Conservation (phyloP, 2,888 invertebrate genomes). For the Drosophila helvetica region DNA sequence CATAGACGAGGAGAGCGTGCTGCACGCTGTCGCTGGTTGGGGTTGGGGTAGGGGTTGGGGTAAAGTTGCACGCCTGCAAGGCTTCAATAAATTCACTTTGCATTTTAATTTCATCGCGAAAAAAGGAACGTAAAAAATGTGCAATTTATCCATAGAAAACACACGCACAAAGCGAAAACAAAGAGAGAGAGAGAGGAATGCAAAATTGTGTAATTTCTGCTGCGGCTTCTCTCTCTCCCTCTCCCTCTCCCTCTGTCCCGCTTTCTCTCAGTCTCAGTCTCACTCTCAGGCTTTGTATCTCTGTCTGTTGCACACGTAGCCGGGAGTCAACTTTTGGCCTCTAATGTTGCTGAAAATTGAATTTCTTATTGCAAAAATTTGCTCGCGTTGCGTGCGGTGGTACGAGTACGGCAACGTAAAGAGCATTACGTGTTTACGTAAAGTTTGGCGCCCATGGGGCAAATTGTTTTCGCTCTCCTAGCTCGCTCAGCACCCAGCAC, state of each 20-base stretch:
- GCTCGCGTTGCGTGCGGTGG: slow-evolving; percentile 33
- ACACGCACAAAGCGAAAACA: slow-evolving; percentile 17
- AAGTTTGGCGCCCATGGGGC: slow-evolving; percentile 67
- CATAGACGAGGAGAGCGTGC: slow-evolving; percentile 33
- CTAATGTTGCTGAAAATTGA: slow-evolving; percentile 82
- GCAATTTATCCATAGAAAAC: slow-evolving; percentile 42
- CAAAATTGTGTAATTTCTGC: slow-evolving; percentile 40
- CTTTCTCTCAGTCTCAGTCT: no score
- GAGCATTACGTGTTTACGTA: slow-evolving; percentile 69
- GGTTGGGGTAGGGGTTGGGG: no score
- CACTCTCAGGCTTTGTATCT: not conserved
- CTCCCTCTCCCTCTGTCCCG: not conserved
- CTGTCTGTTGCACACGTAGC: slow-evolving; percentile 53
- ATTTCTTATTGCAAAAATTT: slow-evolving; percentile 72
- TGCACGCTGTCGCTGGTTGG: slow-evolving; percentile 17
- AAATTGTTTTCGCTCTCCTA: slow-evolving; percentile 51
- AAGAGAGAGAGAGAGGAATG: slow-evolving; percentile 15
- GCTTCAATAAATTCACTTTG: slow-evolving; percentile 43
- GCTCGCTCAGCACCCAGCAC: not conserved
- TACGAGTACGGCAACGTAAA: slow-evolving; percentile 38
- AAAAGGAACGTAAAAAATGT: slow-evolving; percentile 33
- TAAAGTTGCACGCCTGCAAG: slow-evolving; percentile 8
- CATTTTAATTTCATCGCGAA: slow-evolving; percentile 46
- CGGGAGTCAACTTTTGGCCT: slow-evolving; percentile 55
- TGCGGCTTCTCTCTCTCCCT: slow-evolving; percentile 21